These are phyloP conservation scores for Phorcus lineatus DNA, from an alignment of 2,888 invertebrate species.

Conservation along the genomic window DNA sequence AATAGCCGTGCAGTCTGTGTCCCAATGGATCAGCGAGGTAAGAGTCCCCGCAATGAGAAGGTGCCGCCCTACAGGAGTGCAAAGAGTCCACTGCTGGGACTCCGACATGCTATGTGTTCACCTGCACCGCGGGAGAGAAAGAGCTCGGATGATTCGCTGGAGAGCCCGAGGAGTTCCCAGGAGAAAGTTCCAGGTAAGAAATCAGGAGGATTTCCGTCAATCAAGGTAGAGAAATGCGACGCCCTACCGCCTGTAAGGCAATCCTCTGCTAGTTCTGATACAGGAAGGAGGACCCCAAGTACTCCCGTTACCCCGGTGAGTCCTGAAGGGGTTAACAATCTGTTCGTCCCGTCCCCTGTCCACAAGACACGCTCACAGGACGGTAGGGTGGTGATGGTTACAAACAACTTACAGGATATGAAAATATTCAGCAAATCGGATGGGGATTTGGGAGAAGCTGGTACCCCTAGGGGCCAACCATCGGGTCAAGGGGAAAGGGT, in stretches of 20 bases:
- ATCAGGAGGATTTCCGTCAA: conserved; percentile 20
- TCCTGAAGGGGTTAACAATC: background rate
- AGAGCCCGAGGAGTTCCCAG: conserved; percentile 6
- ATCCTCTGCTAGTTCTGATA: background rate
- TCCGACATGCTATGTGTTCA: conserved; percentile 21
- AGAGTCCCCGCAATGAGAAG: too few species aligned
- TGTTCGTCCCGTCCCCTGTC: background rate
- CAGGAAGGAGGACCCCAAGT: background rate
- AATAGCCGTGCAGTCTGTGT: background rate
- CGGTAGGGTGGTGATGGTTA: conserved; percentile 18
- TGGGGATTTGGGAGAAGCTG: background rate
- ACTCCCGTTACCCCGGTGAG: background rate
- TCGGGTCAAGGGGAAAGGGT: background rate
- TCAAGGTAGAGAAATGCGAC: conserved; percentile 26
- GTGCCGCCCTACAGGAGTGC: background rate
- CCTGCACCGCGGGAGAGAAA: conserved; percentile 20
- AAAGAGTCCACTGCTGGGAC: background rate
- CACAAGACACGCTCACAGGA: background rate
- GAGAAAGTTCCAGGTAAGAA: background rate
- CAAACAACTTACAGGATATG: conserved; percentile 2
- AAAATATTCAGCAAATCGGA: conserved; percentile 20
- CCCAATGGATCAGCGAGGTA: background rate
- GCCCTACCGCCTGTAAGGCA: background rate
- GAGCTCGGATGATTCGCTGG: background rate
- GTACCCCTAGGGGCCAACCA: too few species aligned